A percentile compares a stretch with the other conserved stretches of the same genome.
Conservation (phyloP, 2,888 invertebrate genomes). For the Magallana nippona region DNA sequence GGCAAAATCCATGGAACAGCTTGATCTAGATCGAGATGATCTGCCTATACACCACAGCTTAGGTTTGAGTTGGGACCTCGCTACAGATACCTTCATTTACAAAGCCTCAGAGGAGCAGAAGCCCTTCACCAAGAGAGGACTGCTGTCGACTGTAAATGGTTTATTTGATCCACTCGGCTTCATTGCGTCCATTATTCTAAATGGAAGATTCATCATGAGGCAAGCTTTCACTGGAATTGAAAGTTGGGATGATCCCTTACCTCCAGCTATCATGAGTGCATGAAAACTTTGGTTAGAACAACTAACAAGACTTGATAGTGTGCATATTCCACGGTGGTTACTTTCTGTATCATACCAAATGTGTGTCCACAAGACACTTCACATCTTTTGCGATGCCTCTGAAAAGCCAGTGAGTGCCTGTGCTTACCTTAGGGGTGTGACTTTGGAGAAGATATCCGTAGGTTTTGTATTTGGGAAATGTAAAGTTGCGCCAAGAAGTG, state of each 20-base stretch:
- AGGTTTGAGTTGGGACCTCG: conserved; percentile 28
- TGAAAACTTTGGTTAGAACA: conserved; percentile 21
- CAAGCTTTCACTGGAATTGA: conserved; percentile 6
- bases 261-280: neutral
- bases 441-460: conserved; percentile 17
- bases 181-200: neutral
- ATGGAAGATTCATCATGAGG: conserved; percentile 6
- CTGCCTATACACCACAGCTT: conserved; percentile 41
- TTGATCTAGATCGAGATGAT: conserved; percentile 30
- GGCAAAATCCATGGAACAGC: conserved; percentile 32
- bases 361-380: conserved; percentile 16
- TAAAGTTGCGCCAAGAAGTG: conserved; percentile 53
- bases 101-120: conserved; percentile 17
- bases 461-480: conserved; percentile 58
- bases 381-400: conserved; percentile 61
- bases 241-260: conserved; percentile 7
- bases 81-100: conserved; percentile 16
- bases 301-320: neutral
- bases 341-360: neutral
- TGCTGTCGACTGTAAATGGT: conserved; percentile 21
- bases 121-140: conserved; percentile 20
- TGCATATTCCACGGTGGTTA: neutral
- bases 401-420: conserved; percentile 57
- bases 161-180: conserved; percentile 14
- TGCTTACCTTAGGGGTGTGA: conserved; percentile 51